Base-by-base conservation (phyloP, 2,113 vertebrate genomes). In the Microcebus tavaratra region DNA sequence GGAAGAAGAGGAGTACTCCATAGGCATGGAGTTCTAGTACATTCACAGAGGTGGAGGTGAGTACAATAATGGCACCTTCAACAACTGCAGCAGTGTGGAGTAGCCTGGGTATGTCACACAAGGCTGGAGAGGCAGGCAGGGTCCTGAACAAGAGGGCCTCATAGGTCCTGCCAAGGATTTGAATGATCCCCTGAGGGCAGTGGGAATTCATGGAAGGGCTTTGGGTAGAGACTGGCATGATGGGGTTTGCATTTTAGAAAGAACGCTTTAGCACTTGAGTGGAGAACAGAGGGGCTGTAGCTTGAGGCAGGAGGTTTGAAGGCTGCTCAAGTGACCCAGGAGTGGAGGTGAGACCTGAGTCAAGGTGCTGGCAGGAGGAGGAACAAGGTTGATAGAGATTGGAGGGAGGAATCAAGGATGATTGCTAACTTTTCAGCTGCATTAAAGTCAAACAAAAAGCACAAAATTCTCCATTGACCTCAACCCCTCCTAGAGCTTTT, bases 231-330 rank as follows among this genome's bases (percentile, higher is more conserved):
- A 67, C 34, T 23, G 48, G 67, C 7, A 55, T 25, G 67, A 23
- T 84, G 61, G 61, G 25, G 23, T 53, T 78, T 90, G 75, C n/a
- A 57, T 82, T 87, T 90, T 67, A 83, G 68, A 78, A 94, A 93
- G 23, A 85, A 59, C 36, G 45, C 2, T 75, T 20, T 27, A 39
- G 89, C 57, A 59, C 53, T 8, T 53, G 45, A 73, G 25, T 53
- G 29, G 85, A 90, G 13, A 20, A 73, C 4, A 57, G 73, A 68
- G 53, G 45, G 39, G 63, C 36, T 8, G 3, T 29, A 42, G 23
- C 70, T 45, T 42, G 42, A 68, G 48, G 21, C 63, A 79, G 45
- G 53, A 65, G 53, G 20, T 45, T 17, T 63, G 85, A n/a, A 87
- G 29, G 29, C 11, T 59, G 34, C 57, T 84, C 12, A 42, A 20